Conservation (phyloP, 2,113 vertebrate species). For the Galemys pyrenaicus region DNA sequence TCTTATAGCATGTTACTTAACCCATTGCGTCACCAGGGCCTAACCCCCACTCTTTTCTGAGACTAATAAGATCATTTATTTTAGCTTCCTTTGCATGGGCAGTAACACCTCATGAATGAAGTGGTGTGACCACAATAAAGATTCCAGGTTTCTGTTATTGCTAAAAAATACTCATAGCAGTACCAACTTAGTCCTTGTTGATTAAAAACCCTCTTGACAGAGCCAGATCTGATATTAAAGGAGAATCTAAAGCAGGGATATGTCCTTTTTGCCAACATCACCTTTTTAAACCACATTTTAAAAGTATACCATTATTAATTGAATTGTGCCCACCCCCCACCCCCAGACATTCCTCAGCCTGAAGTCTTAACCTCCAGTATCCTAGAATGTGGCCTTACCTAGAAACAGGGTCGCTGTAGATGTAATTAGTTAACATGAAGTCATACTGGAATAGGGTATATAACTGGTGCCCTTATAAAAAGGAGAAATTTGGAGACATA, state of each 20-base stretch:
- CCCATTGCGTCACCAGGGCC: no score
- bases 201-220: background rate
- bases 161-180: background rate
- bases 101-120: background rate
- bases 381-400: background rate
- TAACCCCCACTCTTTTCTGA: no score
- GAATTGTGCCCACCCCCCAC: no score
- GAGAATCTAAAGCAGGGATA: background rate
- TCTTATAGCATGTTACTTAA: no score
- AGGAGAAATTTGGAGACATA: background rate
- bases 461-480: background rate
- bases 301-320: background rate
- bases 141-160: background rate
- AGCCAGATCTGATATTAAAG: background rate
- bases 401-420: no score
- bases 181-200: background rate
- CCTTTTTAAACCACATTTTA: background rate
- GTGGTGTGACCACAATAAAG: background rate
- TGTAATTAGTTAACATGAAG: background rate
- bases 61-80: no score
- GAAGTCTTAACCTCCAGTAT: background rate
- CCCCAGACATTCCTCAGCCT: no score
- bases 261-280: background rate
- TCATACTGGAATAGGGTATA: background rate
- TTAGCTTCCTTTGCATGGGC: background rate